Percentiles rank a stretch among this genome's conserved stretches.
Conservation (phyloP, 2,113 vertebrate species). For the Saccopteryx leptura region DNA sequence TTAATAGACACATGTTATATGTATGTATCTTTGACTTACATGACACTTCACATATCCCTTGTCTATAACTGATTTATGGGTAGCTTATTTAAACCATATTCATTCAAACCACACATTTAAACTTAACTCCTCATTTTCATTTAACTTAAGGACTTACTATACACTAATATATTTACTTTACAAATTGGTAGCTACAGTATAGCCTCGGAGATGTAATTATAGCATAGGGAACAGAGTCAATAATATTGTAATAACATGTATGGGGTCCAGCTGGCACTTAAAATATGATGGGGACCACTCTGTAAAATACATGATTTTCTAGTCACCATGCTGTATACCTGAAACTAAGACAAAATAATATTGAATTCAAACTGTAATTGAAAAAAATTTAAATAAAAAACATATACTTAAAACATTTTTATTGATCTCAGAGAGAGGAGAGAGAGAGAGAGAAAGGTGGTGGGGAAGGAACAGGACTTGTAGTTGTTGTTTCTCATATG, state of each 20-base stretch:
- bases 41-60: neutral
- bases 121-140: neutral
- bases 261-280: neutral
- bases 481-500: too few relatives aligned
- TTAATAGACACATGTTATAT: neutral
- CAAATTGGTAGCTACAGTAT: neutral
- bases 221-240: neutral
- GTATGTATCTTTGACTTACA: neutral
- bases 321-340: neutral
- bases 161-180: neutral
- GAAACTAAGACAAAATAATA: neutral
- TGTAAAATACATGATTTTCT: neutral
- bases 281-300: neutral
- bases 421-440: too few relatives aligned
- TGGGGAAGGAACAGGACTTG: too few relatives aligned
- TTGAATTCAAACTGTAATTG: neutral
- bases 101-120: neutral
- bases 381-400: neutral
- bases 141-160: neutral
- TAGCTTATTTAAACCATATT: constrained; percentile 17
- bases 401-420: neutral
- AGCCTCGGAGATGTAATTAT: neutral
- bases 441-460: too few relatives aligned
- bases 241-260: neutral
- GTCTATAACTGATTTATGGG: neutral